A percentile compares a stretch with the other conserved stretches of the same genome.
These are phyloP conservation scores for Frankliniella intonsa DNA, from an alignment of 2,888 invertebrate species.

Conservation along the genomic window DNA sequence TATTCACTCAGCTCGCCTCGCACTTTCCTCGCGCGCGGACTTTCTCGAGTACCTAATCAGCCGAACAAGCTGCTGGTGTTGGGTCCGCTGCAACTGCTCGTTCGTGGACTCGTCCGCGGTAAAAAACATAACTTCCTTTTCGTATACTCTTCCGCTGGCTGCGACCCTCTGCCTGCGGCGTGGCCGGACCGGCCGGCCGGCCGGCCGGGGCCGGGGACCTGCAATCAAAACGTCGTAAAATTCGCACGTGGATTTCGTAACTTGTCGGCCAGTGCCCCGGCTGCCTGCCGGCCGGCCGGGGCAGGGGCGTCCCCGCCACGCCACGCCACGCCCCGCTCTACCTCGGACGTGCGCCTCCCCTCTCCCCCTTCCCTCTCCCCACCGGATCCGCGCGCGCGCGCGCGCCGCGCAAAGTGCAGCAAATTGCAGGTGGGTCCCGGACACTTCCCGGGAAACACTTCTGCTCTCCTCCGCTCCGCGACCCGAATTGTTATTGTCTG, in stretches of 20 bases:
- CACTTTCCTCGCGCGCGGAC: too few relatives aligned
- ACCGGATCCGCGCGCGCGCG: neutral
- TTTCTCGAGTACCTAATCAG: too few relatives aligned
- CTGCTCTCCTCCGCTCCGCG: too few relatives aligned
- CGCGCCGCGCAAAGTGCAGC: neutral
- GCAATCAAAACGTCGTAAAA: slow-evolving; percentile 25
- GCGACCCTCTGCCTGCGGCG: neutral
- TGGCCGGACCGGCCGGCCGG: neutral
- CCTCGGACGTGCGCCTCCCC: neutral
- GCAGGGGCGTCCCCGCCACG: neutral
- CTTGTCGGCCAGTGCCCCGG: neutral
- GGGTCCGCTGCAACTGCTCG: too few relatives aligned
- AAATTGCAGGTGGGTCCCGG: neutral
- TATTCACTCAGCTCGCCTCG: too few relatives aligned
- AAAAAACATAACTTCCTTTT: neutral
- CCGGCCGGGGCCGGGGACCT: neutral
- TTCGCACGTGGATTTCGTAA: slow-evolving; percentile 22
- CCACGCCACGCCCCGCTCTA: neutral
- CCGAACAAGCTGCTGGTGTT: too few relatives aligned
- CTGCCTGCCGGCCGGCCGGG: neutral
- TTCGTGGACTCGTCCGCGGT: neutral
- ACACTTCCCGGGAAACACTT: too few relatives aligned
- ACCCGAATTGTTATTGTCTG: too few relatives aligned
- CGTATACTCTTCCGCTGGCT: neutral
- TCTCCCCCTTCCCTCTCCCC: neutral